Evolutionary conservation across 2,113 vertebrate genomes (phyloP).

Genomic region (Micronycteris hirsuta): DNA sequence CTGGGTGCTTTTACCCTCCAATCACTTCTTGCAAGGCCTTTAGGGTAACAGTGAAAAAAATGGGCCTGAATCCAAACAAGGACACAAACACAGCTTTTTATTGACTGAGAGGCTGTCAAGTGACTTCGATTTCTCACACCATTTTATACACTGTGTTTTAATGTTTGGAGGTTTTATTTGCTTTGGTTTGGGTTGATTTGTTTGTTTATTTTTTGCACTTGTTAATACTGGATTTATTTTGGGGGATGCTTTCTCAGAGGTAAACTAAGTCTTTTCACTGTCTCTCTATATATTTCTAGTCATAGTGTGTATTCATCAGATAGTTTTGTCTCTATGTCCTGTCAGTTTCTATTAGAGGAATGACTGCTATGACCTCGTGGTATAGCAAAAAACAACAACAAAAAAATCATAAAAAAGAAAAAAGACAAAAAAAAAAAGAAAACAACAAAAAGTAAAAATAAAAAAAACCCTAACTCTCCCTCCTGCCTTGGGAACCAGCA

Average conservation of each 20-base stretch:
- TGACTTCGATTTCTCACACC: conserved; percentile 95
- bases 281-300: conserved; percentile 84
- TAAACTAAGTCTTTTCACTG: conserved; percentile 86
- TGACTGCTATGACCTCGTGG: conserved; percentile 82
- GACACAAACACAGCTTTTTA: conserved; percentile 90
- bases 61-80: conserved; percentile 83
- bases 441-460: conserved; percentile 31
- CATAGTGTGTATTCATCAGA: conserved; percentile 85
- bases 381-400: conserved; percentile 75
- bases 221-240: conserved; percentile 91
- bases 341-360: conserved; percentile 88
- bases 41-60: conserved; percentile 78
- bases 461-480: conserved; percentile 70
- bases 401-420: conserved; percentile 14
- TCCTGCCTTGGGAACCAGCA: conserved; percentile 56
- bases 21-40: conserved; percentile 80
- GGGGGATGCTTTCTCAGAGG: conserved; percentile 84
- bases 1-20: conserved; percentile 74
- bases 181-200: conserved; percentile 77
- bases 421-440: conserved; percentile 48
- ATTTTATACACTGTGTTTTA: conserved; percentile 99
- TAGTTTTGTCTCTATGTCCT: conserved; percentile 86
- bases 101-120: conserved; percentile 89
- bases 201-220: conserved; percentile 88
- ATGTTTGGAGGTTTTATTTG: conserved; percentile 89